Evolutionary conservation across 2,888 invertebrate genomes (phyloP).

Genomic region (Lasioglossum vierecki): DNA sequence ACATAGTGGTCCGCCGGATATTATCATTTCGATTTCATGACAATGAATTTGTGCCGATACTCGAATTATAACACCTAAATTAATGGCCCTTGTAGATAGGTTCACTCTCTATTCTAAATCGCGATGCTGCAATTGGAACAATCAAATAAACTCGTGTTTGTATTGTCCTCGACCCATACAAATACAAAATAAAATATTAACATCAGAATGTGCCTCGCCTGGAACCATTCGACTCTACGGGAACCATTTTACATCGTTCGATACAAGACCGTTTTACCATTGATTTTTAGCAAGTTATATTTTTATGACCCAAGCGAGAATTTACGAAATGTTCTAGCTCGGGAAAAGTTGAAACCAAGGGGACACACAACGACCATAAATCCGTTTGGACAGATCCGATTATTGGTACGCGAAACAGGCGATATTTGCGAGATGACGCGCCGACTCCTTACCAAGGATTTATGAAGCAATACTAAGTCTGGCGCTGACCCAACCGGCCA

Average conservation of each 20-base stretch:
- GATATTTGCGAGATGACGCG: constrained; percentile 75
- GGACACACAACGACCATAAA: constrained; percentile 65
- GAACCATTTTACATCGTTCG: no score
- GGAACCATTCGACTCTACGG: no score
- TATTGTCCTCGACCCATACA: neutral
- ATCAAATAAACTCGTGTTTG: neutral
- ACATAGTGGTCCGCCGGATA: neutral
- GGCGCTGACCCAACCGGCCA: constrained; percentile 78
- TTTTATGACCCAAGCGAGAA: neutral
- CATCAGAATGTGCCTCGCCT: no score
- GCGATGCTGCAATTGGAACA: neutral
- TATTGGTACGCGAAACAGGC: constrained; percentile 76
- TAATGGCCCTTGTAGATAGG: neutral
- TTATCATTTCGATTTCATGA: neutral
- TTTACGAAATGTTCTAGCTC: neutral
- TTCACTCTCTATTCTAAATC: neutral
- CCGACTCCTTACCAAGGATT: constrained; percentile 76
- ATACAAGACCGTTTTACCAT: neutral
- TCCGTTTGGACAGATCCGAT: constrained; percentile 75
- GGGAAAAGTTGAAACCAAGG: neutral
- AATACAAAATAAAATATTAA: neutral
- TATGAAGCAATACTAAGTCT: constrained; percentile 81
- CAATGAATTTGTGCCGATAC: neutral
- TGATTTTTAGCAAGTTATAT: neutral
- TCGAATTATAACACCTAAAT: neutral